Evolutionary conservation across 1,140 invertebrate genomes (phyloP).

Genomic region (Metopolophium dirhodum): DNA sequence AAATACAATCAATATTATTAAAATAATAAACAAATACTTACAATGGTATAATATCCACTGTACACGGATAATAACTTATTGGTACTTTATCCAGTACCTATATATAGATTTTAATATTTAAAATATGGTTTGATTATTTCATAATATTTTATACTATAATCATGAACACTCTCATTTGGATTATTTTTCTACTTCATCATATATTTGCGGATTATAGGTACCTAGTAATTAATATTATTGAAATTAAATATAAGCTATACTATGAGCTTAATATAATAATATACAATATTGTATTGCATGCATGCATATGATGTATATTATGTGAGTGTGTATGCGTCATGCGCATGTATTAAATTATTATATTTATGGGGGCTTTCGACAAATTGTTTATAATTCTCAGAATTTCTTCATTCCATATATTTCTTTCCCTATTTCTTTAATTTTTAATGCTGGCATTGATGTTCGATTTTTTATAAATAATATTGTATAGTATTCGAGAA

Average conservation of each 20-base stretch:
- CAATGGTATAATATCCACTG: background rate
- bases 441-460: background rate
- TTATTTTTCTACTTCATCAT: background rate
- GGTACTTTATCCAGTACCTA: background rate
- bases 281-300: background rate
- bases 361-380: background rate
- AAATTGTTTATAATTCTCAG: background rate
- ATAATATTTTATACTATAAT: background rate
- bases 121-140: background rate
- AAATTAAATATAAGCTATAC: too few species aligned
- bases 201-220: too few species aligned
- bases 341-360: background rate
- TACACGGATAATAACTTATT: background rate
- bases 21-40: background rate
- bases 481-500: background rate
- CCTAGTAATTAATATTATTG: too few species aligned
- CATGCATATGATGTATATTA: background rate
- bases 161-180: background rate
- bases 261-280: background rate
- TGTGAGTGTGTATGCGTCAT: background rate
- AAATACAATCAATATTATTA: background rate
- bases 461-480: background rate
- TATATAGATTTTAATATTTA: background rate
- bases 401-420: background rate
- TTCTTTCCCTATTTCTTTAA: background rate